Conservation (phyloP, 2,797 vertebrate species). For the Phyllotis vaccarum region DNA sequence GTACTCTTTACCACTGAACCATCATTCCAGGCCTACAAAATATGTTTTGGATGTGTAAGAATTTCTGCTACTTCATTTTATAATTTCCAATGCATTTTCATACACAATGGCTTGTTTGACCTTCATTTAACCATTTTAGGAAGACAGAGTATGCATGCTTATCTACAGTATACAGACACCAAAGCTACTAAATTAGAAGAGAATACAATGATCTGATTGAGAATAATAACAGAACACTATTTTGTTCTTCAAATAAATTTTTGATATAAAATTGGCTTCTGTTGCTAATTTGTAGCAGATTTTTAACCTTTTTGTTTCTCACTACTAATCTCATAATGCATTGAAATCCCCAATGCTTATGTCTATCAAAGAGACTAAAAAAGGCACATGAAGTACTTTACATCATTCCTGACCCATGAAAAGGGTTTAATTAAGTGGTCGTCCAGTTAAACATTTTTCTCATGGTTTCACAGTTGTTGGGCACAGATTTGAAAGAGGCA, state of each 20-base stretch:
- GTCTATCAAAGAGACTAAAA: conserved; percentile 6
- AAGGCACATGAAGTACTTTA: neutral
- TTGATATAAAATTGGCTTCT: conserved; percentile 11
- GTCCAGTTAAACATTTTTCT: conserved; percentile 4
- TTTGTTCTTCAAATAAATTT: conserved; percentile 38
- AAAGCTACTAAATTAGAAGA: conserved; percentile 32
- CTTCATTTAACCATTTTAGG: conserved; percentile 2
- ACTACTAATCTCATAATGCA: neutral
- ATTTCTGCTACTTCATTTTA: neutral
- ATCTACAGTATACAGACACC: conserved; percentile 15
- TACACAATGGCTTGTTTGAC: neutral
- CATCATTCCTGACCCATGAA: neutral
- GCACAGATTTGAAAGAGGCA: neutral
- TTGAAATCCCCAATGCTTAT: neutral
- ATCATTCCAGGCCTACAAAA: neutral
- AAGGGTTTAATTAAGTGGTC: neutral
- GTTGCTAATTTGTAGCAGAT: conserved; percentile 19
- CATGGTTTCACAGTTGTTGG: neutral
- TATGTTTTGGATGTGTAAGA: neutral
- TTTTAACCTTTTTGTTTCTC: neutral
- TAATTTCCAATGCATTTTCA: neutral
- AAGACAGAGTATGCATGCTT: conserved; percentile 39
- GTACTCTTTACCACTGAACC: neutral
- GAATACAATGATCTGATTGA: neutral
- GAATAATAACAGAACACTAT: neutral